Conservation (phyloP, 2,797 vertebrate species). For the Podarcis lilfordi region DNA sequence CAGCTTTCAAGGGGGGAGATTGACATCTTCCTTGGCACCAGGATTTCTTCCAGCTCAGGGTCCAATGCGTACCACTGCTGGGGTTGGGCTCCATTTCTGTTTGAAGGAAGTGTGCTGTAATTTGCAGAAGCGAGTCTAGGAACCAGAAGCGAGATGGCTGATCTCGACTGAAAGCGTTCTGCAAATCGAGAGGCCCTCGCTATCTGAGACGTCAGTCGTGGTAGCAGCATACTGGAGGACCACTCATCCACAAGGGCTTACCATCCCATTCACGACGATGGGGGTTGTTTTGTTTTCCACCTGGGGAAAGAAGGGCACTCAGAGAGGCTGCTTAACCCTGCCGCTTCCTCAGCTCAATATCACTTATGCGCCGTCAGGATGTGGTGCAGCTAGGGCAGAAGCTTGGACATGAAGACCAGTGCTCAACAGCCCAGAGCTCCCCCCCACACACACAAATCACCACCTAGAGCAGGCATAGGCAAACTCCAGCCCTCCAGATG, state of each 20-base stretch:
- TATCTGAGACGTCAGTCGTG: too few species aligned
- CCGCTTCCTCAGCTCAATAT: background rate
- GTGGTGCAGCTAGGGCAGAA: too few species aligned
- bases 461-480: too few species aligned
- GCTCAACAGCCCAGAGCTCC: too few species aligned
- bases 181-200: too few species aligned
- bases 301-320: background rate
- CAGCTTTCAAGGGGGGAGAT: conserved; percentile 93
- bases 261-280: too few species aligned
- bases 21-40: conserved; percentile 92
- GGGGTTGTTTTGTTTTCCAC: background rate
- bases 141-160: conserved; percentile 30
- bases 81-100: conserved; percentile 72
- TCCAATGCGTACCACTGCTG: conserved; percentile 80
- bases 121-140: background rate
- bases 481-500: too few species aligned
- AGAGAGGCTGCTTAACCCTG: background rate
- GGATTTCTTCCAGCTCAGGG: conserved; percentile 87
- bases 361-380: too few species aligned
- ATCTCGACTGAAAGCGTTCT: conserved; percentile 63
- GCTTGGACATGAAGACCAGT: too few species aligned
- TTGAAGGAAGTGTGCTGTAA: conserved; percentile 79
- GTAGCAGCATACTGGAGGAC: too few species aligned
- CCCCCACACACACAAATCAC: too few species aligned
- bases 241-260: too few species aligned